These are phyloP conservation scores for Okapia johnstoni DNA, from an alignment of 2,113 vertebrate species.

Conservation along the genomic window DNA sequence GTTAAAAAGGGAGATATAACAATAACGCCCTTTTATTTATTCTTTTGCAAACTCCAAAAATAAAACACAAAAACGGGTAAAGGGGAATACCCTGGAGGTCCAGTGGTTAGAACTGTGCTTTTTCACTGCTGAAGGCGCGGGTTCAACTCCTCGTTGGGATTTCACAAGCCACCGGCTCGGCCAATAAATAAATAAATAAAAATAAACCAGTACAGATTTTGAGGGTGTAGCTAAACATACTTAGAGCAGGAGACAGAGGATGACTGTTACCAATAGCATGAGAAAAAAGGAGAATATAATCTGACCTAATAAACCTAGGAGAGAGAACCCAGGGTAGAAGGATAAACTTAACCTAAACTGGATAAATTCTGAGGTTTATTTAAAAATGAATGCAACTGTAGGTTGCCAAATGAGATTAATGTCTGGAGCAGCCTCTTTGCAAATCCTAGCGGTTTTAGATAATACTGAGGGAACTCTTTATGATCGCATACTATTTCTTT, in stretches of 20 bases:
- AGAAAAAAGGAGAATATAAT: background rate
- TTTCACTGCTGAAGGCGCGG: background rate
- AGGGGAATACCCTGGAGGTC: background rate
- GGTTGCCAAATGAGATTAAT: background rate
- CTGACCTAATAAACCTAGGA: background rate
- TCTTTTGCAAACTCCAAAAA: background rate
- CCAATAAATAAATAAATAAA: background rate
- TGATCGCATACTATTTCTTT: background rate
- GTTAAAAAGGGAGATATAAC: too few relatives aligned
- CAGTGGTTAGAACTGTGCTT: background rate
- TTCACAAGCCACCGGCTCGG: background rate
- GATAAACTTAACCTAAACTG: background rate
- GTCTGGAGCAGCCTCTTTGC: background rate
- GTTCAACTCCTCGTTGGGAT: background rate
- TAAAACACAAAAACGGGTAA: background rate
- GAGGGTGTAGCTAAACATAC: background rate
- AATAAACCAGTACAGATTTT: background rate
- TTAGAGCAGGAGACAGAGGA: background rate
- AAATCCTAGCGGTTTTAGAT: background rate
- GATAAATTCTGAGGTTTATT: background rate
- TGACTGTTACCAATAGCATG: background rate
- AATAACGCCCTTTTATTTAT: conserved; percentile 5
- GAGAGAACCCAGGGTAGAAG: background rate
- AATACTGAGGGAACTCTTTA: background rate
- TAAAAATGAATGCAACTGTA: background rate